A percentile compares a stretch with the other conserved stretches of the same genome.
Evolutionary conservation across 2,888 invertebrate species (phyloP).

Genomic region (Boloria euphrosyne): DNA sequence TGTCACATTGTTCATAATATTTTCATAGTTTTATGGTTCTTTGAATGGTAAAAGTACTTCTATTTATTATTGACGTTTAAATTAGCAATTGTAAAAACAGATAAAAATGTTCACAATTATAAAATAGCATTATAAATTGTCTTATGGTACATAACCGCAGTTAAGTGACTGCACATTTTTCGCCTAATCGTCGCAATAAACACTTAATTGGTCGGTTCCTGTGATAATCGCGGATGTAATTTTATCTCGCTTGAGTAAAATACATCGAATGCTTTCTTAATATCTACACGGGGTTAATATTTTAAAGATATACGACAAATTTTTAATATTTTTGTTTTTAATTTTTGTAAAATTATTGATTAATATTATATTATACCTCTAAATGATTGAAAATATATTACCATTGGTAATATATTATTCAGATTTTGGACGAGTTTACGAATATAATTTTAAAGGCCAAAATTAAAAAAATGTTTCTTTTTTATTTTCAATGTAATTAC

Average conservation of each 20-base stretch:
- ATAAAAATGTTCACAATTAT: slow-evolving; percentile 16
- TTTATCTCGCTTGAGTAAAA: slow-evolving; percentile 57
- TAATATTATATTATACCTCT: not conserved
- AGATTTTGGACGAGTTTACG: too few species aligned
- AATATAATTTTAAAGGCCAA: too few species aligned
- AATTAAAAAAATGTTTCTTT: too few species aligned
- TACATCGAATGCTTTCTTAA: slow-evolving; percentile 55
- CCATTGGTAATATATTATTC: too few species aligned
- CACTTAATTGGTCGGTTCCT: slow-evolving; percentile 55
- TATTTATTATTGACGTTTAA: not conserved
- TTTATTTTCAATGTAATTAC: too few species aligned
- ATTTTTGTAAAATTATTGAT: too few species aligned
- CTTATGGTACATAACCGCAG: slow-evolving; percentile 44
- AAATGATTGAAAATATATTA: too few species aligned
- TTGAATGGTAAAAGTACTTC: too few species aligned
- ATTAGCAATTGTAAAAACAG: not conserved
- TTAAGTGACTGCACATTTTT: slow-evolving; percentile 60
- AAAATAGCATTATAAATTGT: slow-evolving; percentile 38
- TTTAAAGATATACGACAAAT: slow-evolving; percentile 41
- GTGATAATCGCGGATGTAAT: slow-evolving; percentile 70
- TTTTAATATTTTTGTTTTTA: not conserved
- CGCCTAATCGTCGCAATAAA: slow-evolving; percentile 66
- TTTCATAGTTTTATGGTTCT: too few species aligned
- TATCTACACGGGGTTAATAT: slow-evolving; percentile 45
- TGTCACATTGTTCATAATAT: too few species aligned